These are phyloP conservation scores for Melangyna quadrimaculata DNA, from an alignment of 2,888 invertebrate species.

Conservation along the genomic window DNA sequence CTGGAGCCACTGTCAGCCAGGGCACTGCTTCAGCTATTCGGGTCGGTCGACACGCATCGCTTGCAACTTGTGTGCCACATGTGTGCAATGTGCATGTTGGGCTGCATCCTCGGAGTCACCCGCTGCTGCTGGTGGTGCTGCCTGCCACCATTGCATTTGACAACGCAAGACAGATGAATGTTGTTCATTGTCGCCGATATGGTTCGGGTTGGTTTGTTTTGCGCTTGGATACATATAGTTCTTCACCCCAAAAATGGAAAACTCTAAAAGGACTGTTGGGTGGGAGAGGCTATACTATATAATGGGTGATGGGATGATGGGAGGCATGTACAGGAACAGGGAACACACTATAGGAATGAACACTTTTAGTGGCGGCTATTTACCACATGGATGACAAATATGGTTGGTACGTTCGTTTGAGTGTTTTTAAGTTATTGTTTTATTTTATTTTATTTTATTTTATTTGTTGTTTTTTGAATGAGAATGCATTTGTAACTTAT, in stretches of 20 bases:
- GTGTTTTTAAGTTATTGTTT: constrained; percentile 12
- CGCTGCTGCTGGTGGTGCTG: constrained; percentile 11
- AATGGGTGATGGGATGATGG: constrained; percentile 6
- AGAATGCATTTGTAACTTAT: constrained; percentile 63
- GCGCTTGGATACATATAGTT: constrained; percentile 38
- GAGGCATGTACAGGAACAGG: background rate
- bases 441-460: constrained; percentile 11
- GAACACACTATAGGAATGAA: background rate
- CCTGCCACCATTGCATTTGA: constrained; percentile 36
- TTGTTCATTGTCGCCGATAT: constrained; percentile 60
- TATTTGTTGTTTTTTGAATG: background rate
- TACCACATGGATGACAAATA: constrained; percentile 66
- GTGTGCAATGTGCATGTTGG: constrained; percentile 47
- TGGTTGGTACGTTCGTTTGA: constrained; percentile 31
- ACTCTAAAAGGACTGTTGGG: constrained; percentile 38
- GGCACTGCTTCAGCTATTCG: constrained; percentile 44
- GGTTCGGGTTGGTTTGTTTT: constrained; percentile 24
- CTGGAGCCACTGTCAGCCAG: constrained; percentile 28
- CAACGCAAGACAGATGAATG: constrained; percentile 68
- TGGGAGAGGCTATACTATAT: constrained; percentile 25
- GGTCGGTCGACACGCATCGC: constrained; percentile 69
- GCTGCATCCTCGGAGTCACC: constrained; percentile 32
- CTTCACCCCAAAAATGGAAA: constrained; percentile 58
- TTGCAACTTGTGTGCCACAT: constrained; percentile 66
- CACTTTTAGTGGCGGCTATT: constrained; percentile 29